These are phyloP conservation scores for Anthopleura xanthogrammica DNA, from an alignment of 92 coral and sea anemone species.

Conservation along the genomic window DNA sequence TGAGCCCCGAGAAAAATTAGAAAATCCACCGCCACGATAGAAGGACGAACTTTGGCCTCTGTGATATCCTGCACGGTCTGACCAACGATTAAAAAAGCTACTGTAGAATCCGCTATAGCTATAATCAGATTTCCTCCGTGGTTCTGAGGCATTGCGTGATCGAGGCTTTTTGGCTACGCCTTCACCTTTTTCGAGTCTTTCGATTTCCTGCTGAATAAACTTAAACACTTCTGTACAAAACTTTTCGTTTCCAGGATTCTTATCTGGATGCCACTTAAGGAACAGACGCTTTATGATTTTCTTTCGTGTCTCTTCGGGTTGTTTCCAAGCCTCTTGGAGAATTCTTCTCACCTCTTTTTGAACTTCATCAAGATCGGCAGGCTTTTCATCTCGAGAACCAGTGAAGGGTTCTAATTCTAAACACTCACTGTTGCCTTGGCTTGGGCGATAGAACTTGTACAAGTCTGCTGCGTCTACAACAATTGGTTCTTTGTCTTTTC, in stretches of 20 bases:
- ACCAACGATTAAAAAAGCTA: slow-evolving; percentile 9
- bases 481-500: slow-evolving; percentile 28
- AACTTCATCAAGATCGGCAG: slow-evolving; percentile 34
- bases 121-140: too few species aligned
- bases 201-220: slow-evolving; percentile 58
- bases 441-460: slow-evolving; percentile 25
- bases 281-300: slow-evolving; percentile 66
- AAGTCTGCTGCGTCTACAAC: slow-evolving; percentile 40
- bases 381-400: slow-evolving; percentile 7
- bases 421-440: not conserved
- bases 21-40: not conserved
- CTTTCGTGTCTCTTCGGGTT: slow-evolving; percentile 44
- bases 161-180: too few species aligned
- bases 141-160: too few species aligned
- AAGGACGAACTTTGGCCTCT: not conserved
- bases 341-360: slow-evolving; percentile 48
- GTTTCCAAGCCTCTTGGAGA: slow-evolving; percentile 59
- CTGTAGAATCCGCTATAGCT: not conserved
- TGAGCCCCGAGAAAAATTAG: not conserved
- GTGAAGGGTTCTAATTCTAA: not conserved
- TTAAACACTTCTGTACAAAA: slow-evolving; percentile 60
- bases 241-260: slow-evolving; percentile 54
- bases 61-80: slow-evolving; percentile 13
- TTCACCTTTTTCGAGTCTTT: slow-evolving; percentile 41
- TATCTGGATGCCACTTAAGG: slow-evolving; percentile 82